Percentiles rank a stretch among this genome's conserved stretches.
Conservation (phyloP, 2,888 invertebrate species). For the Drosophila borborema region DNA sequence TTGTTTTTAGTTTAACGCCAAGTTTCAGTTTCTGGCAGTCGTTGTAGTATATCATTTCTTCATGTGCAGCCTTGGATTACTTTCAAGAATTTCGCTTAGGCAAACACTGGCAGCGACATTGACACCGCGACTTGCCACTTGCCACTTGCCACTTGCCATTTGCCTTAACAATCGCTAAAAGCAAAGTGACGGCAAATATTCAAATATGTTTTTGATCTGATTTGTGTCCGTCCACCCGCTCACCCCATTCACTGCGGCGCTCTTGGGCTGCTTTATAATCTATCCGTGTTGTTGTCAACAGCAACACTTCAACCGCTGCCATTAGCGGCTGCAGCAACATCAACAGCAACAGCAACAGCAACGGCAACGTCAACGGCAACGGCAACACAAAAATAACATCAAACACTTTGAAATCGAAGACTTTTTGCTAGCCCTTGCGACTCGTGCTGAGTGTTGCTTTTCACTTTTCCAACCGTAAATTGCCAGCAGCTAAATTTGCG, state of each 20-base stretch:
- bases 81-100: slow-evolving; percentile 53
- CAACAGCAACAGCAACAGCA: slow-evolving; percentile 18
- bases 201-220: slow-evolving; percentile 82
- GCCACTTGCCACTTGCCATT: not conserved
- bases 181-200: slow-evolving; percentile 80
- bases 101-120: slow-evolving; percentile 75
- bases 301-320: slow-evolving; percentile 66
- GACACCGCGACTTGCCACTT: slow-evolving; percentile 52
- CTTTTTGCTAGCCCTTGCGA: slow-evolving; percentile 54
- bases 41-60: not conserved
- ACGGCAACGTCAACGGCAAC: slow-evolving; percentile 18
- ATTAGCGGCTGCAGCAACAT: slow-evolving; percentile 63
- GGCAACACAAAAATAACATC: slow-evolving; percentile 16
- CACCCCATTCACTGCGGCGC: slow-evolving; percentile 67
- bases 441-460: slow-evolving; percentile 53
- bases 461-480: slow-evolving; percentile 71
- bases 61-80: slow-evolving; percentile 5
- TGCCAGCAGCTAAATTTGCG: slow-evolving; percentile 76
- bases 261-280: slow-evolving; percentile 57
- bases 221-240: slow-evolving; percentile 60
- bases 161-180: slow-evolving; percentile 40
- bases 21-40: not conserved
- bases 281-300: slow-evolving; percentile 65
- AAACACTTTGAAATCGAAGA: slow-evolving; percentile 80
- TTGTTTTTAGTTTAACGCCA: slow-evolving; percentile 8